Evolutionary conservation across 2,113 vertebrate genomes (phyloP), one percentile per base, ranked within the genome.

Genomic region (Clarias macrocephalus): DNA sequence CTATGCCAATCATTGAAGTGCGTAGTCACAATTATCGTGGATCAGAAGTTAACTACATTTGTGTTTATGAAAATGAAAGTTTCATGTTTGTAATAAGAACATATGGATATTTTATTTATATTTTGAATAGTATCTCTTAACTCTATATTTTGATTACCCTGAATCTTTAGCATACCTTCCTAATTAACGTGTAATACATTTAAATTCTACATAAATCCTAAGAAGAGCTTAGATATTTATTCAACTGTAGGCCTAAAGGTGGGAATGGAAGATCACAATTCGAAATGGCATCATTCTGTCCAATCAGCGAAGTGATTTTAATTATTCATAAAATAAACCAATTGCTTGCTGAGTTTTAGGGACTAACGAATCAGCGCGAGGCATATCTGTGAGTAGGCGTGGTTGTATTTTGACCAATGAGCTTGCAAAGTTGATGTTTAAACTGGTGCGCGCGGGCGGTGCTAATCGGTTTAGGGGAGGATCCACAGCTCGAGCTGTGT

Each of bases 371-470:
- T 95, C 81, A 85, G 0, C 80, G 0, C 5, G 0, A 59, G 1
- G 8, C 0, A 21, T 8, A 15, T 12, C 3, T 1, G 0, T 2
- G 0, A 0, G 0, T 52, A 75, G 94, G 93, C 92, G 92, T 86
- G n/a, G 18, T 65, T 2, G 0, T 0, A 3, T 2, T 3, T 0
- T 0, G 54, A 52, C 95, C 93, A 95, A 93, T 94, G 77, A 89
- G 33, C 80, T 83, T 4, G 5, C 81, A 15, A 88, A 91, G 80
- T 86, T 89, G 59, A 91, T 76, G 94, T 96, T 96, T 95, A 95
- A 96, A 96, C 94, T 80, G 83, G 33, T 89, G 87, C 91, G 94
- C 92, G 94, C 92, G 93, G 95, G 95, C 93, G 95, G 94, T 91
- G 84, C 93, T 92, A 86, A 56, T 60, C 84, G 48, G 30, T 59